Conservation (phyloP, 2,797 vertebrate species). For the Megalops cyprinoides region DNA sequence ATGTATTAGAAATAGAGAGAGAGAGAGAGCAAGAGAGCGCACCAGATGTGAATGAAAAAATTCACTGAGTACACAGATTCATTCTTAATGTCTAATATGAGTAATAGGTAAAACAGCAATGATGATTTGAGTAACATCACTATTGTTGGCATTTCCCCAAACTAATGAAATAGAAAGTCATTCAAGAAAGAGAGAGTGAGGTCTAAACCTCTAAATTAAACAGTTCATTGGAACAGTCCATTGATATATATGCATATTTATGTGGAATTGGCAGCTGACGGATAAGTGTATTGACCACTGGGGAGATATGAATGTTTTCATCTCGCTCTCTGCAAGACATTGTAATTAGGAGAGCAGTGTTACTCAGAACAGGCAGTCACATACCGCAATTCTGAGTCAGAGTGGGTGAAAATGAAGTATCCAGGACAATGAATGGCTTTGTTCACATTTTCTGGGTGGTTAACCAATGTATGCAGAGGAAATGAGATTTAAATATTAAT, state of each 20-base stretch:
- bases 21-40: background rate
- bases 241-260: background rate
- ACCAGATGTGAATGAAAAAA: background rate
- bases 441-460: constrained; percentile 51
- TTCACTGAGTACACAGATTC: background rate
- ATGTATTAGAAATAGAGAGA: background rate
- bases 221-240: background rate
- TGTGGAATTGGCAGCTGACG: background rate
- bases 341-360: background rate
- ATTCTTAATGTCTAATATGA: background rate
- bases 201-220: background rate
- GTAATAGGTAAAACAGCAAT: background rate
- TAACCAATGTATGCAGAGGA: constrained; percentile 42
- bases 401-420: constrained; percentile 11
- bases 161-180: background rate
- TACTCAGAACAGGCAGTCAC: background rate
- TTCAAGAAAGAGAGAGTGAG: background rate
- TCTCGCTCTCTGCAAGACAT: background rate
- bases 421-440: constrained; percentile 33
- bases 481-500: constrained; percentile 57
- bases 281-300: background rate
- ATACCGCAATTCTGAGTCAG: background rate
- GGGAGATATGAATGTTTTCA: background rate
- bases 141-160: background rate
- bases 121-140: background rate